These are phyloP conservation scores for Apostichopus leukothele DNA, from an alignment of 53 echinoderm and acorn worm genomes.

Conservation along the genomic window DNA sequence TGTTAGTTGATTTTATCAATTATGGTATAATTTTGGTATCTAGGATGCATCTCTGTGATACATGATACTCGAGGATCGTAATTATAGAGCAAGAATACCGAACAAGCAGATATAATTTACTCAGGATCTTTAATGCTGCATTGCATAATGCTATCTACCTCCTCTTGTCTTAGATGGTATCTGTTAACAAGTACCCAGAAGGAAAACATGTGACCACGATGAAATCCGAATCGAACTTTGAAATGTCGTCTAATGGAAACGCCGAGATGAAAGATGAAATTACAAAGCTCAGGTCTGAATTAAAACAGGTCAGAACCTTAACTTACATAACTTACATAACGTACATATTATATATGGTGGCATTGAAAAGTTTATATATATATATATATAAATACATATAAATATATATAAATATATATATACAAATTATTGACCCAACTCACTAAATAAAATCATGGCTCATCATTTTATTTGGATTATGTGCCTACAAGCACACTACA, in stretches of 20 bases:
- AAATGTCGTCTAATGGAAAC: neutral
- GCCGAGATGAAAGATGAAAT: neutral
- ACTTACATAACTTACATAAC: neutral
- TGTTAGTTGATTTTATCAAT: too few species aligned
- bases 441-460: too few species aligned
- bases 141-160: too few species aligned
- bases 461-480: too few species aligned
- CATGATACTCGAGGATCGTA: too few species aligned
- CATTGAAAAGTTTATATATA: neutral
- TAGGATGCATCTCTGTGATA: too few species aligned
- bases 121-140: too few species aligned
- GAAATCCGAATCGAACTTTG: neutral
- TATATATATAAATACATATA: neutral
- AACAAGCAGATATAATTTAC: too few species aligned
- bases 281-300: neutral
- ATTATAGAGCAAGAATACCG: too few species aligned
- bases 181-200: conserved; percentile 8
- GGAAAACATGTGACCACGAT: conserved; percentile 15
- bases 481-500: too few species aligned
- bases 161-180: neutral
- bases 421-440: neutral
- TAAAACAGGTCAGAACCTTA: neutral
- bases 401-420: neutral
- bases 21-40: too few species aligned
- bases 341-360: neutral